A percentile compares a stretch with the other conserved stretches of the same genome.
These are phyloP conservation scores for Dromiciops gliroides DNA, from an alignment of 2,113 vertebrate genomes.

Conservation along the genomic window DNA sequence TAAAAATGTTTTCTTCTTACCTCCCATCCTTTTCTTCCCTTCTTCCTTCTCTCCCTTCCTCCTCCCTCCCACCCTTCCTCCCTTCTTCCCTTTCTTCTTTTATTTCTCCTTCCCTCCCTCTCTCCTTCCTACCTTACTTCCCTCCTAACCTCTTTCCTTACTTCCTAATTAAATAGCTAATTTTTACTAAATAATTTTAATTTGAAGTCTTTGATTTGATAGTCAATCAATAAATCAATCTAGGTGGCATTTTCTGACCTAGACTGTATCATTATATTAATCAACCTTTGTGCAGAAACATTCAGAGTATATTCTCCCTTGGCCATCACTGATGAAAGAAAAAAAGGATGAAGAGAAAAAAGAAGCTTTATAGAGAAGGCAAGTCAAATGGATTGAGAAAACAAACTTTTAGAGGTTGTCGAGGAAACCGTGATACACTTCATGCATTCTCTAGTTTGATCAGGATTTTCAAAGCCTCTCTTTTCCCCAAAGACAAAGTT, in stretches of 20 bases:
- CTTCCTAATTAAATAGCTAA: background rate
- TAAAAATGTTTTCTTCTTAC: background rate
- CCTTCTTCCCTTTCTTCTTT: no score
- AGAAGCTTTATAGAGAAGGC: accelerated
- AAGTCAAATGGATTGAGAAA: background rate
- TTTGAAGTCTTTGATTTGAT: constrained; percentile 33
- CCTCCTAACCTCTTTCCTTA: background rate
- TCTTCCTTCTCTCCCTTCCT: no score
- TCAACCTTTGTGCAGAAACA: background rate
- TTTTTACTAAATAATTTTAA: background rate
- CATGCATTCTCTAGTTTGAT: background rate
- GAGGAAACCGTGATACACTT: background rate
- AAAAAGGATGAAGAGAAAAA: background rate
- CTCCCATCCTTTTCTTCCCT: background rate
- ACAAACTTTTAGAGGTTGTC: constrained; percentile 19
- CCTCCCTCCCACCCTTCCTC: background rate
- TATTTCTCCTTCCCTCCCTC: background rate
- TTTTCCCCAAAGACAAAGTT: background rate
- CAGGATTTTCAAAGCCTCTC: constrained; percentile 3
- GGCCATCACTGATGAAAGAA: background rate
- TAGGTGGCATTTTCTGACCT: constrained; percentile 32
- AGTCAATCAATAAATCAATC: constrained; percentile 22
- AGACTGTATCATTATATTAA: background rate
- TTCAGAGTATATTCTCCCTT: background rate
- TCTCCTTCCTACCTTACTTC: no score